phyloP scores from a whole-genome alignment of 2,888 invertebrate species.

The Suillia variegata region DNA sequence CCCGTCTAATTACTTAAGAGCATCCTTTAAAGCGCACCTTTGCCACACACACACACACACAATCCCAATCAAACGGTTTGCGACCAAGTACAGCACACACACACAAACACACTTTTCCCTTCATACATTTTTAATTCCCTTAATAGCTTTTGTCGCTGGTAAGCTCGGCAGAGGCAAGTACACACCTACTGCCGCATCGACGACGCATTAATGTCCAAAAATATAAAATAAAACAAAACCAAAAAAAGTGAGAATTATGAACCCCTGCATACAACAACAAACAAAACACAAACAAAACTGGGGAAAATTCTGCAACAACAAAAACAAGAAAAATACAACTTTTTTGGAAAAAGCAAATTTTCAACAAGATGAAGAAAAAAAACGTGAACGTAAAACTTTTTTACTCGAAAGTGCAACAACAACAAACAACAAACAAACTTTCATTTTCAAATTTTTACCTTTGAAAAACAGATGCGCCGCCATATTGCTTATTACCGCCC shows the following conservation, averaged over 20 bases:
- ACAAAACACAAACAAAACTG: constrained; percentile 8
- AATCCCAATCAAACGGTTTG: background rate
- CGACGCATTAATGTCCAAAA: constrained; percentile 5
- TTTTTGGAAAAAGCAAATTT: constrained; percentile 7
- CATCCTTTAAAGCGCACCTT: background rate
- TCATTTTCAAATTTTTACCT: constrained; percentile 19
- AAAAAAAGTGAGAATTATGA: background rate
- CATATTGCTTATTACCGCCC: background rate
- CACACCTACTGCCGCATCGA: constrained; percentile 17
- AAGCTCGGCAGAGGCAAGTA: constrained; percentile 11
- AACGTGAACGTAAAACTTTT: constrained; percentile 24
- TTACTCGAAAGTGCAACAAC: background rate
- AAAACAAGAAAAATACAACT: constrained; percentile 14
- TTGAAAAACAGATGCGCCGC: constrained; percentile 34
- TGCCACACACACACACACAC: background rate
- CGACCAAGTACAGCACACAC: too few species aligned
- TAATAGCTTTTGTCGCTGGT: constrained; percentile 50
- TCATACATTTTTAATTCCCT: constrained; percentile 54
- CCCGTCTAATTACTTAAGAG: constrained; percentile 1
- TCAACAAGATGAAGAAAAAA: too few species aligned
- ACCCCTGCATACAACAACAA: background rate
- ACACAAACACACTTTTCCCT: constrained; percentile 35
- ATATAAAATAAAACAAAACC: constrained; percentile 5
- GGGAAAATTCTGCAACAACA: too few species aligned
- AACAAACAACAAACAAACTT: too few species aligned